phyloP scores from a whole-genome alignment of 2,113 vertebrate species.

The Aspidoscelis tigris region DNA sequence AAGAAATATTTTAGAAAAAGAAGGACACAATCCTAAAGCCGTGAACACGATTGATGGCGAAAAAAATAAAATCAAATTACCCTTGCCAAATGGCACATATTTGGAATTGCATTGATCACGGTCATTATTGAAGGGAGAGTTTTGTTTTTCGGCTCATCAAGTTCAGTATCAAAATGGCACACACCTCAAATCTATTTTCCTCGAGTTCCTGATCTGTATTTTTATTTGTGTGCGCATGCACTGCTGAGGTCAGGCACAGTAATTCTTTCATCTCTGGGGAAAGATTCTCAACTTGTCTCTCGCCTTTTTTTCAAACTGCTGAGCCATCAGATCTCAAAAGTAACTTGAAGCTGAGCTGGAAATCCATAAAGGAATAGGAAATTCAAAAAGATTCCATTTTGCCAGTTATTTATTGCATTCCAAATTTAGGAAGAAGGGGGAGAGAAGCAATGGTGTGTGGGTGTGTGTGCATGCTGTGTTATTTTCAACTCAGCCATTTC shows the following conservation, averaged over 20 bases:
- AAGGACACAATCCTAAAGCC: background rate
- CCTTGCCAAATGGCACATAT: background rate
- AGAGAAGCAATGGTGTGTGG: too few species aligned
- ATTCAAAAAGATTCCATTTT: background rate
- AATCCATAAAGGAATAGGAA: background rate
- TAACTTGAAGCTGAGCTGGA: background rate
- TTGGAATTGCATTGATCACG: constrained; percentile 26
- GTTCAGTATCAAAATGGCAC: constrained; percentile 30
- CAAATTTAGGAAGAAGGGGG: background rate
- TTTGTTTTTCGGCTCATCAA: constrained; percentile 2
- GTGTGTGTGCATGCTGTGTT: background rate
- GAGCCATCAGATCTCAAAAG: background rate
- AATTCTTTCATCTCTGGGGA: constrained; percentile 9
- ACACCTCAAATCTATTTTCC: constrained; percentile 4
- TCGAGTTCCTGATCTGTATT: background rate
- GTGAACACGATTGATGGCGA: constrained; percentile 6
- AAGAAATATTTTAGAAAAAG: background rate
- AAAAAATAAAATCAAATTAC: constrained; percentile 25
- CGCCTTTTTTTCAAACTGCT: background rate
- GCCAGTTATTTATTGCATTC: background rate
- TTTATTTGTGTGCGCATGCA: background rate
- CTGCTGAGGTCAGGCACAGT: background rate
- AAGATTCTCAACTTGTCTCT: background rate
- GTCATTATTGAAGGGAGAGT: constrained; percentile 21
- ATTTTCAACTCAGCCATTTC: background rate